Base-by-base conservation (phyloP, 2,113 vertebrate species). In the Tenrec ecaudatus region DNA sequence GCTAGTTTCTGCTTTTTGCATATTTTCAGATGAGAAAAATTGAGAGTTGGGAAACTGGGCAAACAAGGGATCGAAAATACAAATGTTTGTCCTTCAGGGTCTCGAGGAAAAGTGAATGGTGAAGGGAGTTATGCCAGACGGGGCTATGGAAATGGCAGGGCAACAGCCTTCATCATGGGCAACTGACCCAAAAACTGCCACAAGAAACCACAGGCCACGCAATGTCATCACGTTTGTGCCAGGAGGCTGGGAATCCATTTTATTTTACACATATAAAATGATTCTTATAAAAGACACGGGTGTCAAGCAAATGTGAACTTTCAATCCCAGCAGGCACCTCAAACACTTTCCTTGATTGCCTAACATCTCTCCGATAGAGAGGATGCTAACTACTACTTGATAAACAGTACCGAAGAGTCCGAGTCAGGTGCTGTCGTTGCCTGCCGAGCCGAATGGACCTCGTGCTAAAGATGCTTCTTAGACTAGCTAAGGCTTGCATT, bases 401-500 rank as follows among this genome's bases (percentile, higher is more conserved):
- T 66, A 87, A 96, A 86, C 31, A 47, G 62, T 22, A 53, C 8
- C 66, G n/a, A 31, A 81, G 36, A 71, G 47, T 89, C 38, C 89
- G 31, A 69, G 4, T 82, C 76, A 93, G 47, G 80, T 31, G 6
- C 15, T n/a, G 22, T 47, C 36, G 60, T 83, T 64, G 40, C 27
- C 43, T 66, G 82, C 40, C 88, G 36, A 86, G 69, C 33, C 43
- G 86, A 86, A 76, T 0, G 11, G 17, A 58, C 62, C 91, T 94
- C 90, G 69, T 92, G 53, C 71, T 66, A 23, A 88, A 87, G 47
- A 58, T 82, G 53, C 33, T 88, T 86, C 80, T 89, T 69, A 62
- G 3, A 84, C 86, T n/a, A 90, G 75, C 27, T 58, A 36, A 91
- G n/a, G 71, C 7, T 19, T 86, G 73, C 17, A 43, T 25, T 36